Evolutionary conservation across 2,888 invertebrate genomes (phyloP).

Genomic region (Pilophorus perplexus): DNA sequence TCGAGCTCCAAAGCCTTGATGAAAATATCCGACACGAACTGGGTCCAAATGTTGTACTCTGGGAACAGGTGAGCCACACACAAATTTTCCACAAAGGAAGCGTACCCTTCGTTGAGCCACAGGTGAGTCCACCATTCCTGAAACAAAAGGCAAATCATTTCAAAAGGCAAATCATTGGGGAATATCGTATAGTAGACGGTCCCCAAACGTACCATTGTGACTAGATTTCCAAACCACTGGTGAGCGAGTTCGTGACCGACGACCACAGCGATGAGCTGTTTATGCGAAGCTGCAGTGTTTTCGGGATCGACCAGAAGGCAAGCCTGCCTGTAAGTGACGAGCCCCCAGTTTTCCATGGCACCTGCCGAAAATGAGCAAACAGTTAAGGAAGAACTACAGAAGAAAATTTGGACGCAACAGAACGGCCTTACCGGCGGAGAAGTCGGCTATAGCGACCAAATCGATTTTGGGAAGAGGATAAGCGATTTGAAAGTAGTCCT

Average conservation of each 20-base stretch:
- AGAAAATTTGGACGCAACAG: too few relatives aligned
- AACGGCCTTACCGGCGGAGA: conserved; percentile 61
- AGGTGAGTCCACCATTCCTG: conserved; percentile 93
- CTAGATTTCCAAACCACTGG: conserved; percentile 98
- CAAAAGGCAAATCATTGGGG: not conserved
- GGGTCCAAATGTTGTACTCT: conserved; percentile 95
- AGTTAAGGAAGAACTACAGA: too few relatives aligned
- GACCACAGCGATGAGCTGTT: conserved; percentile 83
- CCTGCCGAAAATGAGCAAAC: conserved; percentile 52
- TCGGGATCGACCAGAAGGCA: conserved; percentile 85
- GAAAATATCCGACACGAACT: conserved; percentile 87
- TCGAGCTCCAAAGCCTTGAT: conserved; percentile 83
- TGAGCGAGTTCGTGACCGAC: conserved; percentile 93
- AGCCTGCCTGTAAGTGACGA: conserved; percentile 89
- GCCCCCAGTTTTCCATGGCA: conserved; percentile 98
- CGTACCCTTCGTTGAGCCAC: conserved; percentile 96
- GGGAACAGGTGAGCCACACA: conserved; percentile 91
- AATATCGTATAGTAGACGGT: too few relatives aligned
- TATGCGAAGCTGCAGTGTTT: conserved; percentile 79
- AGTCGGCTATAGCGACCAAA: conserved; percentile 92
- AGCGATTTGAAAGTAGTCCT: conserved; percentile 89
- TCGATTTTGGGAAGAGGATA: conserved; percentile 96
- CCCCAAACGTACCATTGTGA: conserved; percentile 76
- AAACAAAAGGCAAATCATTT: conserved; percentile 49
- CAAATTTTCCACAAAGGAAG: conserved; percentile 91